Evolutionary conservation across 2,113 vertebrate species (phyloP).

Genomic region (Apteryx owenii): DNA sequence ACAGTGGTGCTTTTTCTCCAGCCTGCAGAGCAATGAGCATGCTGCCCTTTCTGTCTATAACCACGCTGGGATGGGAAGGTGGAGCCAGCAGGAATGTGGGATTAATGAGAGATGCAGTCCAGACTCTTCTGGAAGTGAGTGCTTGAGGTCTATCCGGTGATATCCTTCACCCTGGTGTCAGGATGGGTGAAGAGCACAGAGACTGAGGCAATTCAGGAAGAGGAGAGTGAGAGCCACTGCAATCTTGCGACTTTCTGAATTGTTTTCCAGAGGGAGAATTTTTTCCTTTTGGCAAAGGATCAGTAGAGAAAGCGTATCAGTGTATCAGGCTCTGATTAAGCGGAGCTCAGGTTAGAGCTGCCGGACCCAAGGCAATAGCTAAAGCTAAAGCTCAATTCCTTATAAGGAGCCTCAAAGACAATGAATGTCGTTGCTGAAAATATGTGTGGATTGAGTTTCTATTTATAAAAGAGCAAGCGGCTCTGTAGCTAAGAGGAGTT

Average conservation of each 20-base stretch:
- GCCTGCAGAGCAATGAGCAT: neutral
- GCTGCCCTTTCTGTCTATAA: neutral
- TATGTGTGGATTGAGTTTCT: slow-evolving; percentile 76
- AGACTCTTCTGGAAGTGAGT: neutral
- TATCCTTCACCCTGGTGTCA: neutral
- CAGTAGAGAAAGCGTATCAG: neutral
- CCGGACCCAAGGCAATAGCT: neutral
- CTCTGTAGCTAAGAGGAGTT: neutral
- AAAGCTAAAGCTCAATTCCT: slow-evolving; percentile 69
- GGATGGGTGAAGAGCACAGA: neutral
- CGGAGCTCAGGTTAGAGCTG: neutral
- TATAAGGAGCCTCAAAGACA: slow-evolving; percentile 81
- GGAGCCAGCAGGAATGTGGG: neutral
- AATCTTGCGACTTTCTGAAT: neutral
- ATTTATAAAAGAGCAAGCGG: slow-evolving; percentile 69
- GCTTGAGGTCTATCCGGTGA: too few species aligned
- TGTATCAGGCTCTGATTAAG: neutral
- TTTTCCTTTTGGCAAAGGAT: neutral
- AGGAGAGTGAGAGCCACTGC: neutral
- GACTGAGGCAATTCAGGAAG: neutral
- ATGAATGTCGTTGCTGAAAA: slow-evolving; percentile 73
- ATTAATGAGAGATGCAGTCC: neutral
- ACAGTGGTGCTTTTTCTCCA: neutral
- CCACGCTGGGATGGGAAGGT: neutral
- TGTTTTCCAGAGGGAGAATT: neutral